phyloP scores from a whole-genome alignment of 30 jellyfish, hydroid and myxozoan species.

The Phacellophora camtschatica region DNA sequence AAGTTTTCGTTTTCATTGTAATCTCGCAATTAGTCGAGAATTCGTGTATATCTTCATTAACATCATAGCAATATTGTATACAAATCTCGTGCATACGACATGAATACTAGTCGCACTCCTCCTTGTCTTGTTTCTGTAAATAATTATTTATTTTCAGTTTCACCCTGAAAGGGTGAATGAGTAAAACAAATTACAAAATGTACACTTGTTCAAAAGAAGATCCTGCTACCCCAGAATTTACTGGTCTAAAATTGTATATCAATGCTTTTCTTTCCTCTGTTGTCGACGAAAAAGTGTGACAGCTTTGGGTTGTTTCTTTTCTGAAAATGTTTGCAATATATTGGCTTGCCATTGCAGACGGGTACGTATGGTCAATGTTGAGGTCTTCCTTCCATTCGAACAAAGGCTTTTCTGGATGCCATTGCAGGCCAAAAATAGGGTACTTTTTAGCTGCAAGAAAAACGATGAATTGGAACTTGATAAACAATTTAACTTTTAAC shows the following conservation, averaged over 20 bases:
- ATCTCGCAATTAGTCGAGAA: too few species aligned
- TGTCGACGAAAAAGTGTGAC: constrained; percentile 19
- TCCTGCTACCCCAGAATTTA: constrained; percentile 36
- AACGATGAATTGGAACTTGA: too few species aligned
- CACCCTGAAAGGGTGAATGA: too few species aligned
- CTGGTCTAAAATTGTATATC: constrained; percentile 50
- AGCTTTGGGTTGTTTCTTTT: constrained; percentile 54
- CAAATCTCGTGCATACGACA: too few species aligned
- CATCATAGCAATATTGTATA: too few species aligned
- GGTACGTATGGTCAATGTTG: constrained; percentile 53
- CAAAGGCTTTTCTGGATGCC: constrained; percentile 72
- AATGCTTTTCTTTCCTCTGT: constrained; percentile 16
- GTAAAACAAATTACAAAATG: not conserved
- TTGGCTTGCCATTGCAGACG: constrained; percentile 49
- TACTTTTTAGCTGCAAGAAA: too few species aligned
- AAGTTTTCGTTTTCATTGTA: too few species aligned
- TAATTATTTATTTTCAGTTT: too few species aligned
- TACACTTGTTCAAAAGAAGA: constrained; percentile 69
- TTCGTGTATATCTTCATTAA: too few species aligned
- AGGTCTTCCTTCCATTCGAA: constrained; percentile 67
- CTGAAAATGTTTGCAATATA: constrained; percentile 59
- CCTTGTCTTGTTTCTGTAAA: too few species aligned
- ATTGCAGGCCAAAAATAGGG: constrained; percentile 79
- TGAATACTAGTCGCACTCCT: too few species aligned
- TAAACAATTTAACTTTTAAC: too few species aligned